Evolutionary conservation across 1,140 invertebrate genomes (phyloP).

Genomic region (Ectropis grisescens): DNA sequence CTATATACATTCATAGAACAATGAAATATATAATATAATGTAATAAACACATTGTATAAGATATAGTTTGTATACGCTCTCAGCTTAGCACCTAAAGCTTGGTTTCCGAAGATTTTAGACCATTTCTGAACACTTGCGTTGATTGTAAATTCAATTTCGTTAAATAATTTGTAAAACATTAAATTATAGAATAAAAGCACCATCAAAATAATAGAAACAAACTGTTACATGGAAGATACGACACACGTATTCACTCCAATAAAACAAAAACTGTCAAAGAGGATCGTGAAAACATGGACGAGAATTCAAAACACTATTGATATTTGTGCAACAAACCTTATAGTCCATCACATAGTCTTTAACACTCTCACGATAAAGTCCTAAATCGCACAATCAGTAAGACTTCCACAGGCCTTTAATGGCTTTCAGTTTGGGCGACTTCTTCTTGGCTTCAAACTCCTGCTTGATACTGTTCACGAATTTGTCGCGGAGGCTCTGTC

Average conservation of each 20-base stretch:
- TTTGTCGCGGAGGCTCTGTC: constrained; percentile 59
- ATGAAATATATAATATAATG: constrained; percentile 20
- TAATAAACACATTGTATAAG: constrained; percentile 7
- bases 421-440: constrained; percentile 58
- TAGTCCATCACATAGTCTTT: too few species aligned
- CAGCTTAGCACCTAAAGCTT: constrained; percentile 38
- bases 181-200: constrained; percentile 3
- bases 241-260: too few species aligned
- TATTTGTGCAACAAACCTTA: too few species aligned
- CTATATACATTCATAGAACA: too few species aligned
- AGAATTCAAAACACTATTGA: too few species aligned
- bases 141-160: constrained; percentile 11
- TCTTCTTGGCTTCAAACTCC: constrained; percentile 48
- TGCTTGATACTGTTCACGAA: constrained; percentile 63
- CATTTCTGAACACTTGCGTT: constrained; percentile 49
- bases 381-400: too few species aligned
- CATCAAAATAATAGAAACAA: too few species aligned
- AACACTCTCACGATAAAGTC: too few species aligned
- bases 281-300: too few species aligned
- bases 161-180: too few species aligned
- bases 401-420: constrained; percentile 69
- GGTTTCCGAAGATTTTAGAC: constrained; percentile 36
- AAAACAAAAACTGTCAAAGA: too few species aligned
- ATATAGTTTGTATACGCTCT: constrained; percentile 16
- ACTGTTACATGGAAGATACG: too few species aligned